A percentile compares a stretch with the other conserved stretches of the same genome.
phyloP scores from a whole-genome alignment of 1,140 invertebrate genomes.

The Lycorma delicatula region DNA sequence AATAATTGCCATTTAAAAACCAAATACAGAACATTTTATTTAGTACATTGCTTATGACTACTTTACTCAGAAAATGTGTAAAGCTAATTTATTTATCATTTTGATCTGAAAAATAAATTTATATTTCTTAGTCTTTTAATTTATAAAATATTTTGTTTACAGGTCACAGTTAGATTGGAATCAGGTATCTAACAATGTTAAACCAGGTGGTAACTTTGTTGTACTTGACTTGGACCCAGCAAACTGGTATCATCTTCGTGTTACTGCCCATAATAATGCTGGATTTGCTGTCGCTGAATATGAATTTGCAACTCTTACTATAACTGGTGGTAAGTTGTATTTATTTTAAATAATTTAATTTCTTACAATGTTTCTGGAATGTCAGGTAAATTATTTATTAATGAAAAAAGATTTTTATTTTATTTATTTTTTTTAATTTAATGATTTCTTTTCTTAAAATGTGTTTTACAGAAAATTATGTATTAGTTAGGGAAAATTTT shows the following conservation, averaged over 20 bases:
- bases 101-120: conserved; percentile 24
- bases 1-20: too few relatives aligned
- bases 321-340: conserved; percentile 78
- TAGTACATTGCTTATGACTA: too few relatives aligned
- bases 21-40: too few relatives aligned
- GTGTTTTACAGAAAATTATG: too few relatives aligned
- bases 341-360: too few relatives aligned
- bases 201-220: conserved; percentile 81
- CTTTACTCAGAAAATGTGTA: too few relatives aligned
- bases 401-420: too few relatives aligned
- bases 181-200: conserved; percentile 86
- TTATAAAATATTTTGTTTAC: conserved; percentile 26
- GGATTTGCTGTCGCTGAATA: conserved; percentile 90
- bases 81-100: background rate
- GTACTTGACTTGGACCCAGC: conserved; percentile 86
- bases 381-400: too few relatives aligned
- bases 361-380: too few relatives aligned
- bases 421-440: too few relatives aligned
- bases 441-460: too few relatives aligned
- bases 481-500: too few relatives aligned
- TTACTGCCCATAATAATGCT: conserved; percentile 92
- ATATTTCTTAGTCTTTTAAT: background rate
- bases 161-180: conserved; percentile 80
- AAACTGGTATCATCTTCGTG: conserved; percentile 83
- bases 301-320: conserved; percentile 88